A percentile compares a stretch with the other conserved stretches of the same genome.
phyloP scores from a whole-genome alignment of 2,113 vertebrate species.

The Dromas ardeola region DNA sequence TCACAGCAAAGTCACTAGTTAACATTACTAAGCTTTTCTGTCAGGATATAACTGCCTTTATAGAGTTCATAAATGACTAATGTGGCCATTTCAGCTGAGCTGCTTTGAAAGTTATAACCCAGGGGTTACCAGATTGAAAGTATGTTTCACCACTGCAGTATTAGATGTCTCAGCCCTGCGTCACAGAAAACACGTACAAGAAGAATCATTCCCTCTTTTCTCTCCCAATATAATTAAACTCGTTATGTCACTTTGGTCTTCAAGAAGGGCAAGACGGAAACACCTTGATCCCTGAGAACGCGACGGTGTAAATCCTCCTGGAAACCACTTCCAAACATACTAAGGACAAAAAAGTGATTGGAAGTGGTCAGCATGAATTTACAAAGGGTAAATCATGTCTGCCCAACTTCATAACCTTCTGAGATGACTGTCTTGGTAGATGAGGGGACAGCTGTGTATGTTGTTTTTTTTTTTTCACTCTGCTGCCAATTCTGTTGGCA shows the following conservation, averaged over 20 bases:
- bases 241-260: background rate
- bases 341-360: background rate
- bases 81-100: background rate
- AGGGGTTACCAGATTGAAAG: background rate
- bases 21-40: background rate
- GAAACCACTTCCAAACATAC: background rate
- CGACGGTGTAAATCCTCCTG: background rate
- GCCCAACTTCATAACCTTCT: background rate
- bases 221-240: background rate
- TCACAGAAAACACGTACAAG: background rate
- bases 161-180: background rate
- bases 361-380: background rate
- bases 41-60: background rate
- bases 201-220: background rate
- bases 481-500: background rate
- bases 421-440: background rate
- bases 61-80: conserved; percentile 14
- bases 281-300: background rate
- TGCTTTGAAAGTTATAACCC: conserved; percentile 1
- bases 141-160: background rate
- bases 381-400: background rate
- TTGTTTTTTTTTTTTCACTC: background rate
- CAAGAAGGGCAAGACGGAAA: background rate
- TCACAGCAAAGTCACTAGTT: background rate
- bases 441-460: background rate